A percentile compares a stretch with the other conserved stretches of the same genome.
phyloP scores from a whole-genome alignment of 2,888 invertebrate genomes.

The Himalopsyche kuldschensis region DNA sequence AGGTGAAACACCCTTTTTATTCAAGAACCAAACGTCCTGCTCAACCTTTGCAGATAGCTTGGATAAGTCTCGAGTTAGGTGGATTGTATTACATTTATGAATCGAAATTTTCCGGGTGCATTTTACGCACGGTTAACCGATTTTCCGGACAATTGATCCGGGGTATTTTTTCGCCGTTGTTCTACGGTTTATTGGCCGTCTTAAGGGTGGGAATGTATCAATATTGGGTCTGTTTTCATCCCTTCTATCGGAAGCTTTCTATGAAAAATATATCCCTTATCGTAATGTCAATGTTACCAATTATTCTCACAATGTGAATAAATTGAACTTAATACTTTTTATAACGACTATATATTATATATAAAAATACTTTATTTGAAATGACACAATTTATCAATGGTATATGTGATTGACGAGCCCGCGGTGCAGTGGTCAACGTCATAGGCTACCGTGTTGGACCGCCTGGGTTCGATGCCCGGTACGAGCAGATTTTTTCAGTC shows the following conservation, averaged over 20 bases:
- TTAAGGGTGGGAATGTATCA: conserved; percentile 36
- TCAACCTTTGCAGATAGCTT: background rate
- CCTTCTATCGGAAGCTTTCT: conserved; percentile 3
- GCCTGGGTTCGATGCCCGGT: too few relatives aligned
- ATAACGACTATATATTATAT: too few relatives aligned
- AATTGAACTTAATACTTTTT: too few relatives aligned
- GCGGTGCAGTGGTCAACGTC: too few relatives aligned
- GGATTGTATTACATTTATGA: background rate
- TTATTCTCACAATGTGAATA: too few relatives aligned
- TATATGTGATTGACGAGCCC: too few relatives aligned
- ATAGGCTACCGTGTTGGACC: too few relatives aligned
- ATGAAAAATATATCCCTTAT: background rate
- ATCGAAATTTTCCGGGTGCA: conserved; percentile 46
- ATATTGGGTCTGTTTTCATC: conserved; percentile 21
- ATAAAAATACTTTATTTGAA: too few relatives aligned
- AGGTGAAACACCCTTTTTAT: background rate
- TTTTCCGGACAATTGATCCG: conserved; percentile 59
- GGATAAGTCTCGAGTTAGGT: background rate
- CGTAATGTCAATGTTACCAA: background rate
- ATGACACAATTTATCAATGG: too few relatives aligned
- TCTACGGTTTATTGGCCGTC: conserved; percentile 32
- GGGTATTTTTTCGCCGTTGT: conserved; percentile 31
- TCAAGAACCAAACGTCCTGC: background rate
- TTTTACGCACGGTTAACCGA: conserved; percentile 60
- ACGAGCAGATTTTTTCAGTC: too few relatives aligned